phyloP scores from a whole-genome alignment of 2,888 invertebrate species.

The Pachymerium ferrugineum region DNA sequence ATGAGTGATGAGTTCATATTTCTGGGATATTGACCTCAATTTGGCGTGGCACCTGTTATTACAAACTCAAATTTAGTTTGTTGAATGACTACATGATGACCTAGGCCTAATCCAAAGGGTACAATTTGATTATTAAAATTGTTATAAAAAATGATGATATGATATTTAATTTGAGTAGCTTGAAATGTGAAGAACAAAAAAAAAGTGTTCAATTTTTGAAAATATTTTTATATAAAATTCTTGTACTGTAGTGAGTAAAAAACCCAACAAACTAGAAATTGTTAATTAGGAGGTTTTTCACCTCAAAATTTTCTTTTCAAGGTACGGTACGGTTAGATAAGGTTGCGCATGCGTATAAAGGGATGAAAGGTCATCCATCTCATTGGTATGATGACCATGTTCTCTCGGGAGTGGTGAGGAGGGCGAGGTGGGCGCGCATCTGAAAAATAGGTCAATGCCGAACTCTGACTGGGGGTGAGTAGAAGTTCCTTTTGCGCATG shows the following conservation, averaged over 20 bases:
- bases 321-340: not conserved
- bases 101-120: not conserved
- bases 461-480: constrained; percentile 6
- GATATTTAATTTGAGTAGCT: too few relatives aligned
- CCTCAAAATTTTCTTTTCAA: not conserved
- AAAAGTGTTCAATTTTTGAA: too few relatives aligned
- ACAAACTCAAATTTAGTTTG: not conserved
- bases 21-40: not conserved
- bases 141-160: too few relatives aligned
- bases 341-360: not conserved
- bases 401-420: not conserved
- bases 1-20: not conserved
- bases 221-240: too few relatives aligned
- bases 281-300: constrained; percentile 1
- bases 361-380: not conserved
- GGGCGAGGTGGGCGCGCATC: constrained; percentile 13
- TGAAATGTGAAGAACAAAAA: too few relatives aligned
- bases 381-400: constrained; percentile 9
- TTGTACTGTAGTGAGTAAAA: not conserved
- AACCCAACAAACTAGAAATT: not conserved
- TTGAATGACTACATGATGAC: too few relatives aligned
- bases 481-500: not conserved
- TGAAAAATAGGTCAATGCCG: not conserved
- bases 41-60: not conserved
- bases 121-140: not conserved